Base-by-base conservation (phyloP, 2,888 invertebrate species). In the Aplocera efformata region DNA sequence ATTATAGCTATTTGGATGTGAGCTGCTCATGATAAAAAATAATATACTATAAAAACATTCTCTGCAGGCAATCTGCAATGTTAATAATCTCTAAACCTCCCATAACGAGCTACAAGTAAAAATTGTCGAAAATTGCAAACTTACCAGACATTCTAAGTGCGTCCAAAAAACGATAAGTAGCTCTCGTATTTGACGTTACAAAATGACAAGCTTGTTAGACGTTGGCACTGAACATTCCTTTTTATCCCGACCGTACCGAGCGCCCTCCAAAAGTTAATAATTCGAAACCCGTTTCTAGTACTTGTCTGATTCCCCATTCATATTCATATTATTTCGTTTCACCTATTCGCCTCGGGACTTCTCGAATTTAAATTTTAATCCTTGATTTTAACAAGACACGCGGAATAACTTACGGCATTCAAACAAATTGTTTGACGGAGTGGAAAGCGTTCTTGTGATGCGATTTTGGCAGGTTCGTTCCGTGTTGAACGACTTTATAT, bases 251-350 rank as follows among this genome's bases (percentile, higher is more conserved):
- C 79, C 67, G 76, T 78, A 77, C 78, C 44, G 60, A 74, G 78
- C 58, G 71, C 76, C 74, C 85, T 86, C 71, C 65, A 83, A 80
- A 84, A 82, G 79, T 85, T 85, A 85, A 85, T 84, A 85, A 83
- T 84, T 85, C 74, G 75, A 72, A 78, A 76, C 77, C 80, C 79
- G 76, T 75, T 73, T 73, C 69, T 60, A 65, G 72, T 69, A 72
- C 80, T 80, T 76, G 75, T 78, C 79, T 79, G 79, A 79, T 79
- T 79, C 73, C 58, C 79, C 75, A 88, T 88, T 88, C 88, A 88
- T 88, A 88, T 88, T 88, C 88, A 88, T 88, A 88, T 88, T 85
- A 84, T 83, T 84, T 82, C 84, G 76, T 79, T 84, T 77, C 78
- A 84, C 81, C 81, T 79, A 82, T 75, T 76, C 79, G 79, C 78